phyloP scores from a whole-genome alignment of 1,140 invertebrate genomes.

The Calosoma granatense region DNA sequence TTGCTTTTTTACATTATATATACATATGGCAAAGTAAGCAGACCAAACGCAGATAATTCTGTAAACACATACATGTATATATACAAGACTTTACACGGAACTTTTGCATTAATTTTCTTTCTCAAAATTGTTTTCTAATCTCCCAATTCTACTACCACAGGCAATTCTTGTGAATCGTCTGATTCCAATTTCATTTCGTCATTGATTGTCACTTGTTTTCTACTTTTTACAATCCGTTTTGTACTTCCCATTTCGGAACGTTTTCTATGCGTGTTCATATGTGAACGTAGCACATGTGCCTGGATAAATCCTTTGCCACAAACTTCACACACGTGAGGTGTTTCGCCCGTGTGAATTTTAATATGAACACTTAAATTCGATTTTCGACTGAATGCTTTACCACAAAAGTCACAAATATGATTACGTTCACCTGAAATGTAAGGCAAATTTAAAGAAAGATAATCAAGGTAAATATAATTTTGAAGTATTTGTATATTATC shows the following conservation, averaged over 20 bases:
- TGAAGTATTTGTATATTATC: not conserved
- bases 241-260: not conserved
- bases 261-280: not conserved
- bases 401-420: slow-evolving; percentile 39
- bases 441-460: not conserved
- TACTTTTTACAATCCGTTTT: not conserved
- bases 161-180: not conserved
- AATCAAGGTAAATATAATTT: not conserved
- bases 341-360: slow-evolving; percentile 38
- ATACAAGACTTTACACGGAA: too few relatives aligned
- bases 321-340: slow-evolving; percentile 24
- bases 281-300: not conserved
- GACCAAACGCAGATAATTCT: too few relatives aligned
- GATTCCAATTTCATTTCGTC: not conserved
- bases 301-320: slow-evolving; percentile 18
- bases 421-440: slow-evolving; percentile 24
- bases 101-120: too few relatives aligned
- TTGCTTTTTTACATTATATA: too few relatives aligned
- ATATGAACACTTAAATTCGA: slow-evolving; percentile 45
- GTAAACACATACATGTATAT: too few relatives aligned
- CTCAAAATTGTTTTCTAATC: too few relatives aligned
- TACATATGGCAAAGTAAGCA: too few relatives aligned
- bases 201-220: not conserved
- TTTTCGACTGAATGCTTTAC: slow-evolving; percentile 49
- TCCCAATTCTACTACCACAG: not conserved